Base-by-base conservation (phyloP, 2,113 vertebrate genomes). In the Elaphurus davidianus region DNA sequence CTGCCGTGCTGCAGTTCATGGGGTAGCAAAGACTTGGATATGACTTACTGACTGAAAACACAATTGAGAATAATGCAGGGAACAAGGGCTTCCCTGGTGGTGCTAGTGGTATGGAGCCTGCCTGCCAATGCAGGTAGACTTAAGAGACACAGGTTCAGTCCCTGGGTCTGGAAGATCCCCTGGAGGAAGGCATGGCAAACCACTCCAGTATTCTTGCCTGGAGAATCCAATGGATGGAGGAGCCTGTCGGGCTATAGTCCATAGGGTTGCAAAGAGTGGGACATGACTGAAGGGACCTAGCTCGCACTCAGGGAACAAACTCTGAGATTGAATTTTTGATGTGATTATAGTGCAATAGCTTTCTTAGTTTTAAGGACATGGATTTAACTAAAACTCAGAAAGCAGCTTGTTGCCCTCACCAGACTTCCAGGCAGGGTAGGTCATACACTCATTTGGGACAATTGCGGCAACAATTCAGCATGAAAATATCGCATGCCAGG, bases 331-430 rank as follows among this genome's bases (percentile, higher is more conserved):
- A 84, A 67, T 87, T 91, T 96, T 86, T 54, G 1, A 59, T 71
- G 50, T 54, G 60, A 36, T 55, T 92, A 60, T 16, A 9, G 28
- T 94, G 13, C 27, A 92, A 71, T 17, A 25, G 28, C 74, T 90
- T 76, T 64, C 45, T 94, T 95, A 83, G 13, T 83, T 97, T 95
- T 62, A 50, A 95, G 87, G 23, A 60, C 25, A 19, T 6, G 23
- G 25, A 91, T 90, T 97, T 94, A 98, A 95, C n/a, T 97, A 76
- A 85, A 86, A 93, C 76, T 97, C 93, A 83, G 88, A 94, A 91
- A 86, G 82, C 36, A 95, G 55, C 54, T 40, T 95, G 36, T 45
- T 3, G 2, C 54, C 45, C 74, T 52, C 30, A 45, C 30, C 11
- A 36, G 55, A 54, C 54, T 92, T 87, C 43, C 0, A 43, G 83